Percentiles rank a stretch among this genome's conserved stretches.
Evolutionary conservation across 2,888 invertebrate species (phyloP).

Genomic region (Lymantria monacha): DNA sequence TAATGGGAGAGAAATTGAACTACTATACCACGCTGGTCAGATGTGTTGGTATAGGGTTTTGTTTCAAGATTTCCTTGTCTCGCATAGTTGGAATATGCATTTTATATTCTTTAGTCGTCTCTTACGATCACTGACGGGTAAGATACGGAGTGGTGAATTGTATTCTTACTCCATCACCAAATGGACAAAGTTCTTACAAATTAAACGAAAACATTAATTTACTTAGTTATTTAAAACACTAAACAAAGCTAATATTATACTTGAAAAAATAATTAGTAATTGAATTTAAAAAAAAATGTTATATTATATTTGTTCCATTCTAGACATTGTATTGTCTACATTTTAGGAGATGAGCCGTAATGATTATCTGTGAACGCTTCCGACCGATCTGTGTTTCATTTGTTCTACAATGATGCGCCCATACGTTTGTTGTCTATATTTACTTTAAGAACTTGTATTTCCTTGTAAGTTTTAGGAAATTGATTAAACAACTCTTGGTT

Average conservation of each 20-base stretch:
- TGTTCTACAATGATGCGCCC: constrained; percentile 49
- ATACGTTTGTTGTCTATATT: constrained; percentile 42
- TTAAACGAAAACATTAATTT: too few species aligned
- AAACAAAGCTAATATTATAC: not conserved
- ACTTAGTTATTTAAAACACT: too few species aligned
- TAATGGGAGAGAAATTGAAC: too few species aligned
- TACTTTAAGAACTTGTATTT: not conserved
- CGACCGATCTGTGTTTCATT: constrained; percentile 35
- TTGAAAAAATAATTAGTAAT: not conserved
- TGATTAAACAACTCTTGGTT: not conserved
- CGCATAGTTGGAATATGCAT: too few species aligned
- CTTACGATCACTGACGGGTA: too few species aligned
- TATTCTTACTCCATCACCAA: too few species aligned
- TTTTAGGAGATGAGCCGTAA: constrained; percentile 53
- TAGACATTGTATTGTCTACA: constrained; percentile 26
- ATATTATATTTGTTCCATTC: not conserved
- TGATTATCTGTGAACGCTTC: constrained; percentile 60
- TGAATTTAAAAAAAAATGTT: not conserved
- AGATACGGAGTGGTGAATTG: too few species aligned
- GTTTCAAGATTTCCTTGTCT: too few species aligned
- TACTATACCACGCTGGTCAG: too few species aligned
- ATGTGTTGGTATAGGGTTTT: too few species aligned
- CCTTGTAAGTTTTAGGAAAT: not conserved
- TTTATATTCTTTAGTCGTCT: too few species aligned
- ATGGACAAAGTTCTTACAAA: too few species aligned